Evolutionary conservation across 2,797 vertebrate species (phyloP), one percentile per base, ranked within the genome.

Genomic region (Malurus splendens): DNA sequence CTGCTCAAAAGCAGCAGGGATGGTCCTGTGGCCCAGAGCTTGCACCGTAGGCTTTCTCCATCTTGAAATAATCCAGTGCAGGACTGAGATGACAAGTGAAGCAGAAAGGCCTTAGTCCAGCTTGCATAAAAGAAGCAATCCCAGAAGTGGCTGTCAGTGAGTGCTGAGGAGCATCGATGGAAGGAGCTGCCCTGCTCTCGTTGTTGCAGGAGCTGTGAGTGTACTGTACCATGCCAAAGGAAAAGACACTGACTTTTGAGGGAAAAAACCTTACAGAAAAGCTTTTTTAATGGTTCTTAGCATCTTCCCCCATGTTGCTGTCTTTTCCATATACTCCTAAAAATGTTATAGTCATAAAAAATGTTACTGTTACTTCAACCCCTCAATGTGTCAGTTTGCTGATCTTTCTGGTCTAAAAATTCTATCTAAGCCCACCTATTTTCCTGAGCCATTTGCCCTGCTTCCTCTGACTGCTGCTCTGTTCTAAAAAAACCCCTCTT

Each of bases 351-450:
- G 52, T 52, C 27, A 52, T 30, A 65, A 62, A 33, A 82, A 81
- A 66, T 8, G 3, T 28, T 74, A n/a, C 44, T 48, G 16, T 32
- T 90, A 57, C 5, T 27, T 44, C 72, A 90, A 82, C 3, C 2
- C 7, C 11, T 1, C 0, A 0, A 57, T 7, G 17, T 38, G 23
- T 61, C 50, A 44, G 11, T 55, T 80, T 44, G 28, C 41, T 87
- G 41, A 41, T 80, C 28, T 78, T 87, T 67, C 65, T 51, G 51
- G 36, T 25, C 39, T 47, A 70, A 33, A 75, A 72, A 68, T 57
- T 57, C 18, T 4, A 1, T 2, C 10, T 0, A 4, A 82, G 14
- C 3, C 4, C 10, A 1, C 1, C 13, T 65, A 16, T 42, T 65
- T 67, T 54, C 18, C 50, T 9, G 32, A 67, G 27, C 55, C 9